Conservation (phyloP, 2,113 vertebrate species). For the Neoarius graeffei region DNA sequence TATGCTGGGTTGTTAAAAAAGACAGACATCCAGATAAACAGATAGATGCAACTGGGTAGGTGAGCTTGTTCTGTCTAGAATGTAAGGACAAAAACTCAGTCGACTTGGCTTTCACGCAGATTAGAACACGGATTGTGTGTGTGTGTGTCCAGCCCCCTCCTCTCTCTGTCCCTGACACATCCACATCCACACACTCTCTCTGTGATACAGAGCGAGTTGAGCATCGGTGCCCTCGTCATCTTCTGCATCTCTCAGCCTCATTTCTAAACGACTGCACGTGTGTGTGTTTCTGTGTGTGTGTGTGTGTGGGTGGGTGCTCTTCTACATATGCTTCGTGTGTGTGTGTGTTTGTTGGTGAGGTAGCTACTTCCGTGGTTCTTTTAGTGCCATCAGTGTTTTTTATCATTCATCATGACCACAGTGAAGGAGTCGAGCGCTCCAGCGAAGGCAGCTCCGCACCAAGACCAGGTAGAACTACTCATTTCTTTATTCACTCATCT, state of each 20-base stretch:
- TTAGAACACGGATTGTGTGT: not conserved
- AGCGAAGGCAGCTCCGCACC: conserved; percentile 1
- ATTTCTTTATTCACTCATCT: not conserved
- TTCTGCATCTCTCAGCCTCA: not conserved
- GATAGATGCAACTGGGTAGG: not conserved
- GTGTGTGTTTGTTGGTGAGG: conserved; percentile 6
- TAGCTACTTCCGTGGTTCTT: not conserved
- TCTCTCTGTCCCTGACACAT: not conserved
- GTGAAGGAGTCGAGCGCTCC: conserved; percentile 17
- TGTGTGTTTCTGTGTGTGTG: not conserved
- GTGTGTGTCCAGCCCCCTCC: not conserved
- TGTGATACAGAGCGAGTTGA: conserved; percentile 1
- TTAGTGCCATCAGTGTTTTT: not conserved
- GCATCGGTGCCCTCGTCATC: not conserved
- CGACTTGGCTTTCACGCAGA: not conserved
- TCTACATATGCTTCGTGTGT: not conserved
- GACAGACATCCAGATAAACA: not conserved
- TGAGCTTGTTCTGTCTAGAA: not conserved
- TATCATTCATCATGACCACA: conserved; percentile 18
- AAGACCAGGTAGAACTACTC: conserved; percentile 22
- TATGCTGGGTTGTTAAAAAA: not conserved
- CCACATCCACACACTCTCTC: not conserved
- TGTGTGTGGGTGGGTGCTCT: not conserved
- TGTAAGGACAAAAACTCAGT: not conserved
- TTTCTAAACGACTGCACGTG: not conserved